A percentile compares a stretch with the other conserved stretches of the same genome.
Conservation (phyloP, 92 coral and sea anemone species). For the Bergia sp. region DNA sequence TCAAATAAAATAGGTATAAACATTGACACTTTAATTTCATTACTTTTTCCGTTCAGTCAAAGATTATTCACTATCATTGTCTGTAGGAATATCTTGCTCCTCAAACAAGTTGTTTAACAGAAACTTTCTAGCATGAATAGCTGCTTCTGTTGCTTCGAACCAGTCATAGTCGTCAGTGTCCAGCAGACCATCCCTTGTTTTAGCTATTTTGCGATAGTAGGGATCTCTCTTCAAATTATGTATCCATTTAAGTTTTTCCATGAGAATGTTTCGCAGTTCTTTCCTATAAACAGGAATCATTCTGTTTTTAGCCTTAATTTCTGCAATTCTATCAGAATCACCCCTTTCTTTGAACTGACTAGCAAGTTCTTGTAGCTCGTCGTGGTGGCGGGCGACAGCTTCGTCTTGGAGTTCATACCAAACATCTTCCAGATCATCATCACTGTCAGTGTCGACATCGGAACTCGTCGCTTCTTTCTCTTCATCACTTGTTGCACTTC, state of each 20-base stretch:
- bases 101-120: constrained; percentile 1
- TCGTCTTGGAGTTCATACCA: not conserved
- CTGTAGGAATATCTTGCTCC: constrained; percentile 11
- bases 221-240: not conserved
- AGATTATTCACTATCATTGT: not conserved
- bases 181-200: constrained; percentile 6
- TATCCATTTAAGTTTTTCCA: not conserved
- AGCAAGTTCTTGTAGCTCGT: constrained; percentile 7
- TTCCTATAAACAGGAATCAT: not conserved
- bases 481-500: constrained; percentile 14
- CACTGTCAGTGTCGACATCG: constrained; percentile 20
- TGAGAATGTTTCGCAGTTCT: not conserved
- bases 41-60: not conserved
- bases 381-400: constrained; percentile 4
- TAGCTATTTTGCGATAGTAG: not conserved
- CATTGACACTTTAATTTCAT: not conserved
- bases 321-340: not conserved
- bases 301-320: not conserved
- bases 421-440: constrained; percentile 6
- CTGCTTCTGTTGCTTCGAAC: not conserved
- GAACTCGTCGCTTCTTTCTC: not conserved
- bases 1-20: too few relatives aligned
- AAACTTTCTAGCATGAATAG: not conserved
- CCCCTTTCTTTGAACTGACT: not conserved
- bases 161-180: constrained; percentile 14